phyloP scores from a whole-genome alignment of 2,888 invertebrate species.

The Drosophila heteroneura region DNA sequence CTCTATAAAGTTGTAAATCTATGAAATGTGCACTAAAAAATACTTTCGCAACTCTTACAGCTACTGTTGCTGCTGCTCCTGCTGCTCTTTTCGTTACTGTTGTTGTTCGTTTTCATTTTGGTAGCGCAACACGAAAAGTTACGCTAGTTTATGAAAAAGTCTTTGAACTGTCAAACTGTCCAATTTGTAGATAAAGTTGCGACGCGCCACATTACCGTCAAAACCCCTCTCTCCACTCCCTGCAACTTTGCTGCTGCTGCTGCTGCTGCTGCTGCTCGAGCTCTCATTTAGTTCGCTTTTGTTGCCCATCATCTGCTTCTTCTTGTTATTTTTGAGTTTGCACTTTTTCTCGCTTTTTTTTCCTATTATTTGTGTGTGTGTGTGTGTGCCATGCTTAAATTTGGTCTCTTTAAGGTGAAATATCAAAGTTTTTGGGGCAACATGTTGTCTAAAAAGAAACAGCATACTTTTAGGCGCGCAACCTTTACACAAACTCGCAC shows the following conservation, averaged over 20 bases:
- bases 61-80: neutral
- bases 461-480: constrained; percentile 49
- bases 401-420: constrained; percentile 53
- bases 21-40: constrained; percentile 49
- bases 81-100: neutral
- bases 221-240: neutral
- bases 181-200: constrained; percentile 76
- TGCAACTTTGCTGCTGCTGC: neutral
- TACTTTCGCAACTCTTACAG: constrained; percentile 20
- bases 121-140: constrained; percentile 58
- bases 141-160: constrained; percentile 72
- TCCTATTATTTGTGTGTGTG: neutral
- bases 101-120: constrained; percentile 44
- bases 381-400: constrained; percentile 31
- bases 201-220: constrained; percentile 16
- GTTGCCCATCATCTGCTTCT: constrained; percentile 26
- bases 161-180: constrained; percentile 74
- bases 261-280: constrained; percentile 22
- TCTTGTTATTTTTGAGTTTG: constrained; percentile 31
- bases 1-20: constrained; percentile 49
- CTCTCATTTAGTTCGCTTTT: constrained; percentile 29
- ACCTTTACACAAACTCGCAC: constrained; percentile 13
- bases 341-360: neutral
- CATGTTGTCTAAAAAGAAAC: constrained; percentile 56
- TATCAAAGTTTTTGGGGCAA: constrained; percentile 59